These are phyloP conservation scores for Rhadina sibilatrix DNA, from an alignment of 2,113 vertebrate species.

Conservation along the genomic window DNA sequence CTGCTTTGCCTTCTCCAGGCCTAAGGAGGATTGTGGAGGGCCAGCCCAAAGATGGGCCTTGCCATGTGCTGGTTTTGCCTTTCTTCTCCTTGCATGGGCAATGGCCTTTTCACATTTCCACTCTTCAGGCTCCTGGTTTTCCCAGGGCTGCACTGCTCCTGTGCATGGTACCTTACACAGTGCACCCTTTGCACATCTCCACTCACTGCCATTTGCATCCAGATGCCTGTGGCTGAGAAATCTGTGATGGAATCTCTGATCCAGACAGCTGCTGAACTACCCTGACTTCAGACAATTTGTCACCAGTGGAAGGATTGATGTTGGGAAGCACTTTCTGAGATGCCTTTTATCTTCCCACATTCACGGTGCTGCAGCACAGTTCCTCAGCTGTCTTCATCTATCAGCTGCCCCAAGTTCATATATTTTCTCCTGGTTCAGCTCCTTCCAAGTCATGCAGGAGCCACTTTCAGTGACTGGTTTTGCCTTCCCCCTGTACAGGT, in stretches of 20 bases:
- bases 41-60: neutral
- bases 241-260: constrained; percentile 1
- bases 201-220: neutral
- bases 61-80: neutral
- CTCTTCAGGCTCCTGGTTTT: neutral
- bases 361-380: neutral
- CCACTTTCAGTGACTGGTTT: neutral
- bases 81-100: neutral
- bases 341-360: constrained; percentile 51
- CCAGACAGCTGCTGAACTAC: constrained; percentile 18
- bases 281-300: constrained; percentile 13
- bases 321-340: neutral
- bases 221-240: neutral
- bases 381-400: neutral
- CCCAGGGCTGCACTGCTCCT: neutral
- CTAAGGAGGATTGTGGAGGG: neutral
- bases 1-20: neutral
- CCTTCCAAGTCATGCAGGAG: neutral
- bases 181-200: neutral
- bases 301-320: constrained; percentile 46
- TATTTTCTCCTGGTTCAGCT: neutral
- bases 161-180: neutral
- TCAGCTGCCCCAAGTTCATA: constrained; percentile 33
- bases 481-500: neutral
- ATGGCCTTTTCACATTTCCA: neutral